phyloP scores from a whole-genome alignment of 2,888 invertebrate genomes.

The Priapulus caudatus region DNA sequence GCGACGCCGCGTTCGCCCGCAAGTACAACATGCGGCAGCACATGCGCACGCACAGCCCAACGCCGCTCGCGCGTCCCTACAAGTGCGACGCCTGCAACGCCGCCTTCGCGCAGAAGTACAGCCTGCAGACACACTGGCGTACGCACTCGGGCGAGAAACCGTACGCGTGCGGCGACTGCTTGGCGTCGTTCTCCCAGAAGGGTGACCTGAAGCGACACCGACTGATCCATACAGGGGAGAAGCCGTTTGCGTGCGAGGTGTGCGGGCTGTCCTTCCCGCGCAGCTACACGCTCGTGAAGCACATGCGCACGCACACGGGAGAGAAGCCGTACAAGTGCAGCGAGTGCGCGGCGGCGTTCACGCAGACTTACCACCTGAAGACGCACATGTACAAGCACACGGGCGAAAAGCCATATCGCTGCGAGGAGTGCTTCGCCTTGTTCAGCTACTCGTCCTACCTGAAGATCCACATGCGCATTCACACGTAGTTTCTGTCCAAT shows the following conservation, averaged over 20 bases:
- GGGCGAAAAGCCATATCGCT: not conserved
- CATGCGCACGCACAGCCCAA: not conserved
- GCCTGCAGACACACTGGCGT: conserved; percentile 8
- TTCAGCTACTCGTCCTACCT: conserved; percentile 1
- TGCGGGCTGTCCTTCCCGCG: not conserved
- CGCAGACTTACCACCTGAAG: not conserved
- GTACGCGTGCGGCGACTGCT: conserved; percentile 29
- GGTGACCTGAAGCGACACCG: conserved; percentile 34
- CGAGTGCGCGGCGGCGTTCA: not conserved
- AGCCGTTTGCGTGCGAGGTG: not conserved
- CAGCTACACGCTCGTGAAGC: not conserved
- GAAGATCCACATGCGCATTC: conserved; percentile 3
- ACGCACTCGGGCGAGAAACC: conserved; percentile 19
- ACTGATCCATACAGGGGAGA: conserved; percentile 24
- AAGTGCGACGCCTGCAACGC: not conserved
- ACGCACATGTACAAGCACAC: not conserved
- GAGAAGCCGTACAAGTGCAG: not conserved
- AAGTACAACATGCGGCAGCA: not conserved
- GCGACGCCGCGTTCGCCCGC: conserved; percentile 4
- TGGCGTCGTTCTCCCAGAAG: conserved; percentile 29
- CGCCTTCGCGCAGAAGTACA: not conserved
- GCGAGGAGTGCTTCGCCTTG: not conserved
- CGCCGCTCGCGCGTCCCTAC: not conserved
- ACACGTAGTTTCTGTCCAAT: too few species aligned
- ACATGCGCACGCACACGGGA: not conserved